Evolutionary conservation across 2,113 vertebrate genomes (phyloP).

Genomic region (Climacteris rufus): DNA sequence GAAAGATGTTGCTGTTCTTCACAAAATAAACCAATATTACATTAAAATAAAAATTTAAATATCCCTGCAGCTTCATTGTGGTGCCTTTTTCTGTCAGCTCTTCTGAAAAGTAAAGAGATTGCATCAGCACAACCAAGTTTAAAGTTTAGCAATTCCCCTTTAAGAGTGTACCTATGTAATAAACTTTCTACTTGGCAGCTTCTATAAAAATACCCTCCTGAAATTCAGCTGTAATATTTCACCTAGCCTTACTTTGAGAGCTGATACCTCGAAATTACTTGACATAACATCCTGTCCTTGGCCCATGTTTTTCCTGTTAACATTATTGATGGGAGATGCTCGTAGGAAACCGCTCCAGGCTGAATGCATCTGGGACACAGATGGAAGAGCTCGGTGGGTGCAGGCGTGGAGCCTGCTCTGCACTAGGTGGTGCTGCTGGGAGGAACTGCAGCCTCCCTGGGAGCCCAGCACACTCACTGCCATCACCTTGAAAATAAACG

Average conservation of each 20-base stretch:
- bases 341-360: neutral
- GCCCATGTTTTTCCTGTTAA: neutral
- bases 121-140: neutral
- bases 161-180: neutral
- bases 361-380: neutral
- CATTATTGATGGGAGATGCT: neutral
- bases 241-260: neutral
- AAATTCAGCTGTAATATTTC: neutral
- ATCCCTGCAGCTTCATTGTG: neutral
- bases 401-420: neutral
- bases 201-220: neutral
- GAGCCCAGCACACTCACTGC: neutral
- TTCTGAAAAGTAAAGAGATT: neutral
- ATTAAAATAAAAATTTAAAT: neutral
- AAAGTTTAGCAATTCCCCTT: neutral
- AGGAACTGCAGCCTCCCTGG: neutral
- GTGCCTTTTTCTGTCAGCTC: neutral
- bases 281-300: neutral
- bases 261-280: neutral
- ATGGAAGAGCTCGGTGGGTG: neutral
- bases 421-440: slow-evolving; percentile 33
- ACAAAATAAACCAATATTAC: neutral
- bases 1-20: neutral
- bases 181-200: neutral
- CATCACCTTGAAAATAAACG: neutral